Percentiles rank a stretch among this genome's conserved stretches.
Conservation (phyloP, 1,140 invertebrate genomes). For the Apolygus lucorum region DNA sequence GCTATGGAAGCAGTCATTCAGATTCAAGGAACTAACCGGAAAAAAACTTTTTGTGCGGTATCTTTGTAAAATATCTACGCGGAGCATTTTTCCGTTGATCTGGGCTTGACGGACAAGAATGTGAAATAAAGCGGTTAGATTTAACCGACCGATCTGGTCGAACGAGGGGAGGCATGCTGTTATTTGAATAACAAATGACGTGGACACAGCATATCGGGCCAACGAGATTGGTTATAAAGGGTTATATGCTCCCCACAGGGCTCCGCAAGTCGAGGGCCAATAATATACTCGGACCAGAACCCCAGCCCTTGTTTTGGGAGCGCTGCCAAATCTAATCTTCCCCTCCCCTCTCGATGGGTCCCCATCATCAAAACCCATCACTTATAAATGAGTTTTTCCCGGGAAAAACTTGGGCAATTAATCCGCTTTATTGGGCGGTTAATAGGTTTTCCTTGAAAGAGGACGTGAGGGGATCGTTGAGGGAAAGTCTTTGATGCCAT, state of each 20-base stretch:
- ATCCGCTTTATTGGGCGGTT: not conserved
- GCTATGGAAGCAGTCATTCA: too few species aligned
- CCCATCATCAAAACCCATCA: constrained; percentile 5
- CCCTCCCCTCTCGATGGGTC: not conserved
- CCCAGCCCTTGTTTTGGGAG: constrained; percentile 4
- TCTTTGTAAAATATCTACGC: not conserved
- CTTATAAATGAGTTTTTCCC: not conserved
- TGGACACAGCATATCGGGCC: constrained; percentile 4
- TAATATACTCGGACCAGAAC: not conserved
- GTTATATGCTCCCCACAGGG: too few species aligned
- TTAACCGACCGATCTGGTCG: not conserved
- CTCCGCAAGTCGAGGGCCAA: not conserved
- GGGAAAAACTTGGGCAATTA: not conserved
- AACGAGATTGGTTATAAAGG: too few species aligned
- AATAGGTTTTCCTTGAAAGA: constrained; percentile 9
- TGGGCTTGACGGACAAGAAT: not conserved
- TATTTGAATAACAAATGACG: constrained; percentile 15
- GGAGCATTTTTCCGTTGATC: not conserved
- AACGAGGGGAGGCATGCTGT: not conserved
- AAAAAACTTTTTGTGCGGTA: not conserved
- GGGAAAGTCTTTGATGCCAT: too few species aligned
- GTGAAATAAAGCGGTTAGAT: not conserved
- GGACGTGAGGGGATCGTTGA: too few species aligned
- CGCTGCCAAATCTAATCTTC: constrained; percentile 4
- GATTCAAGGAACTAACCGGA: too few species aligned